phyloP scores from a whole-genome alignment of 2,113 vertebrate species.

The Myotis lucifugus region DNA sequence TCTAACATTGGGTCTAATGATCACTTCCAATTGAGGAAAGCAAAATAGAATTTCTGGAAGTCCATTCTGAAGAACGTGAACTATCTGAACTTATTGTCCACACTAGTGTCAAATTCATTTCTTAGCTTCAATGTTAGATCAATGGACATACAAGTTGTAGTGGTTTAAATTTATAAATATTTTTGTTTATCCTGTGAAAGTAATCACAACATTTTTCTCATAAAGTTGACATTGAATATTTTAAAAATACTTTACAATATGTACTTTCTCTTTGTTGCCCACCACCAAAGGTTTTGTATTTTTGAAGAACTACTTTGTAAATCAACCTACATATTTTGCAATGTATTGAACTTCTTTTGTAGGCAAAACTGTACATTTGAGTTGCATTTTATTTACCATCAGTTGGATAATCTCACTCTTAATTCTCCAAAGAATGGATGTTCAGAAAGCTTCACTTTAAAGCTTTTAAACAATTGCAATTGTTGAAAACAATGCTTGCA shows the following conservation, averaged over 20 bases:
- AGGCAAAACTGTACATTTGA: slow-evolving; percentile 34
- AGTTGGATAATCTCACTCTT: neutral
- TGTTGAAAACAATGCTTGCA: neutral
- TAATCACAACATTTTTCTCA: slow-evolving; percentile 21
- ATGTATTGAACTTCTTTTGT: neutral
- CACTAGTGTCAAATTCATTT: neutral
- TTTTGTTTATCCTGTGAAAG: neutral
- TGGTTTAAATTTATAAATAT: neutral
- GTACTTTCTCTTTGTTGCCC: neutral
- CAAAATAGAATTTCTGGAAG: neutral
- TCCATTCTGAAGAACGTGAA: neutral
- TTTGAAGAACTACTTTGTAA: slow-evolving; percentile 36
- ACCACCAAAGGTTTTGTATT: neutral
- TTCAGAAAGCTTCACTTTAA: slow-evolving; percentile 21
- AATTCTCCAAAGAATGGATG: slow-evolving; percentile 4
- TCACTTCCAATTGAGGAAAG: neutral
- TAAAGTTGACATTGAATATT: neutral
- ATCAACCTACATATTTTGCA: neutral
- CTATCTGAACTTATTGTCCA: neutral
- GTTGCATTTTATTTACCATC: neutral
- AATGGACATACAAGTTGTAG: slow-evolving; percentile 23
- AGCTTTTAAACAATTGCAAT: neutral
- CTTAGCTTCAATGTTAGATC: neutral
- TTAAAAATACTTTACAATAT: neutral
- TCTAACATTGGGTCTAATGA: slow-evolving; percentile 2